A percentile compares a stretch with the other conserved stretches of the same genome.
phyloP scores from a whole-genome alignment of 2,113 vertebrate species.

The Sinocyclocheilus maitianheensis region DNA sequence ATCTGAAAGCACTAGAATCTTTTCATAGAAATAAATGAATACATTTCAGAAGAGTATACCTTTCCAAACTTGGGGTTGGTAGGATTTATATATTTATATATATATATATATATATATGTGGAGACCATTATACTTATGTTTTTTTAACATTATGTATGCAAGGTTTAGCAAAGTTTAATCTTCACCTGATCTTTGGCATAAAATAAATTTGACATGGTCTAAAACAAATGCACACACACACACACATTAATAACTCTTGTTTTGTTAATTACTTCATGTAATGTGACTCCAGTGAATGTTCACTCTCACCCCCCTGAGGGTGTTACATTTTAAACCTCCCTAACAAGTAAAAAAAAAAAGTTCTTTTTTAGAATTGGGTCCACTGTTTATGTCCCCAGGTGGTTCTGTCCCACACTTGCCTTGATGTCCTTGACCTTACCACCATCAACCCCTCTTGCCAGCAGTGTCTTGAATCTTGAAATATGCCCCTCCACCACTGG shows the following conservation, averaged over 20 bases:
- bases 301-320: background rate
- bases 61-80: background rate
- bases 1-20: background rate
- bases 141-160: background rate
- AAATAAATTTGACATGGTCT: background rate
- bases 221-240: too few species aligned
- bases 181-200: background rate
- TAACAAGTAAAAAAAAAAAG: conserved; percentile 56
- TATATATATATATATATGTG: too few species aligned
- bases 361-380: conserved; percentile 5
- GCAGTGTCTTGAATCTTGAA: conserved; percentile 47
- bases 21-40: background rate
- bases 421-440: conserved; percentile 35
- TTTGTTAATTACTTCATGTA: background rate
- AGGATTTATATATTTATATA: background rate
- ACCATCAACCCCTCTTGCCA: conserved; percentile 41
- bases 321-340: background rate
- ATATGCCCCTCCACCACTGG: conserved; percentile 48
- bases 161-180: background rate
- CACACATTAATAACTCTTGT: too few species aligned
- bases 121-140: too few species aligned
- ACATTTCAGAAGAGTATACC: background rate
- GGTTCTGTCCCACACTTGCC: background rate
- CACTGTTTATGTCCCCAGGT: conserved; percentile 19
- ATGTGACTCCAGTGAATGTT: conserved; percentile 29